These are phyloP conservation scores for Andrena hattorfiana DNA, from an alignment of 2,888 invertebrate species.

Conservation along the genomic window DNA sequence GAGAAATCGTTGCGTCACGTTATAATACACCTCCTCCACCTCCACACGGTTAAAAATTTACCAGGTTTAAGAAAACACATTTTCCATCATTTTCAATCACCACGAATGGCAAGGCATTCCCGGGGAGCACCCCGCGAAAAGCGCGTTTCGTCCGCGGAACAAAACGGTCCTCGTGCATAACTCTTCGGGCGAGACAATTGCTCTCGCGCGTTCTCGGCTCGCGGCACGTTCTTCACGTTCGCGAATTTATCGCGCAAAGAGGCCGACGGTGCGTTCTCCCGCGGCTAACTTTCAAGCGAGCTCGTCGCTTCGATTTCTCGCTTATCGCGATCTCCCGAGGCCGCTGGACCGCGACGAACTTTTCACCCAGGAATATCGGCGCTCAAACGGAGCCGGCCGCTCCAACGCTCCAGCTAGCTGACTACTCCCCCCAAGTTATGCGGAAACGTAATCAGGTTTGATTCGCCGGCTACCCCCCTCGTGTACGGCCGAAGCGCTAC, in stretches of 20 bases:
- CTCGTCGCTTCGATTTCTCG: conserved; percentile 11
- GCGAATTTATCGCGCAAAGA: conserved; percentile 3
- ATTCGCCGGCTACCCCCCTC: conserved; percentile 54
- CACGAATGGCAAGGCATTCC: background rate
- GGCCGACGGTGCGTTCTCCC: conserved; percentile 26
- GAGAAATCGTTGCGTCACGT: background rate
- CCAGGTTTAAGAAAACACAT: background rate
- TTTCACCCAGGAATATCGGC: conserved; percentile 42
- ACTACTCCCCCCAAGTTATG: conserved; percentile 62
- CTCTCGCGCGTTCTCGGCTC: background rate
- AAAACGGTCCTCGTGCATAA: background rate
- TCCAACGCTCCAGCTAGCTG: conserved; percentile 22
- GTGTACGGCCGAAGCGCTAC: conserved; percentile 72
- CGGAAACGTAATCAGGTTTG: conserved; percentile 72
- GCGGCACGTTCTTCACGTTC: background rate
- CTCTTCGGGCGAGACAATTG: conserved; percentile 13
- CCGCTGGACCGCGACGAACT: conserved; percentile 53
- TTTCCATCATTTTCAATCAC: conserved; percentile 1
- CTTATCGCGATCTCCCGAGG: conserved; percentile 55
- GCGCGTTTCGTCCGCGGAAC: background rate
- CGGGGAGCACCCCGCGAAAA: background rate
- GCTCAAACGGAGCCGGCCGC: conserved; percentile 8
- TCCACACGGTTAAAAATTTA: background rate
- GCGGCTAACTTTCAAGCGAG: conserved; percentile 27
- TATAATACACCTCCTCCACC: background rate